These are phyloP conservation scores for Aythya fuligula DNA, from an alignment of 2,797 vertebrate genomes.

Conservation along the genomic window DNA sequence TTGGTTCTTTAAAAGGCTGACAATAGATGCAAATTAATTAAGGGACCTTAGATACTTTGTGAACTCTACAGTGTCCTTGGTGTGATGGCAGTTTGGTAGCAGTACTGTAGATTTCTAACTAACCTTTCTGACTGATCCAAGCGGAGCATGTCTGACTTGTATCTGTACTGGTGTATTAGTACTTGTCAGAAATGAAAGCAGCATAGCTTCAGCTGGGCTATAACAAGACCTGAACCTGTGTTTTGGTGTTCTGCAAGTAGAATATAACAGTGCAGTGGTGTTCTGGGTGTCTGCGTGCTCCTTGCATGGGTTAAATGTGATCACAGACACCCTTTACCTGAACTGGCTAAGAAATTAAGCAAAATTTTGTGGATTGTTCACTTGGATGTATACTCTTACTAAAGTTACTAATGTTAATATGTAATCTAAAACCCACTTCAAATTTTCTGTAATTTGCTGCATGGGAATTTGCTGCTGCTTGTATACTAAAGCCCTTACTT, in stretches of 20 bases:
- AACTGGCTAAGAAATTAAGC: background rate
- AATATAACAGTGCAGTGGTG: background rate
- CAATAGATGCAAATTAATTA: background rate
- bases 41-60: background rate
- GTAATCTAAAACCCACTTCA: background rate
- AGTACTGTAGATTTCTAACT: background rate
- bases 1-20: background rate
- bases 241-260: background rate
- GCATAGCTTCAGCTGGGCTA: too few relatives aligned
- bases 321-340: background rate
- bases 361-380: background rate
- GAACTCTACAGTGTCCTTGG: background rate
- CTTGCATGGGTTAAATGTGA: background rate
- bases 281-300: background rate
- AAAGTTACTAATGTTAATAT: too few relatives aligned
- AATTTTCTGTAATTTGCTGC: background rate
- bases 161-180: background rate
- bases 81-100: background rate
- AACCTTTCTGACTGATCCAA: background rate
- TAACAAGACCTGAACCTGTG: background rate
- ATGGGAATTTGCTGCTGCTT: background rate
- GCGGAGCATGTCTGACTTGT: background rate
- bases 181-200: background rate
- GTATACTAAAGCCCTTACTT: background rate
- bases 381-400: background rate